Conservation (phyloP, 2,113 vertebrate species). For the Xyrauchen texanus region DNA sequence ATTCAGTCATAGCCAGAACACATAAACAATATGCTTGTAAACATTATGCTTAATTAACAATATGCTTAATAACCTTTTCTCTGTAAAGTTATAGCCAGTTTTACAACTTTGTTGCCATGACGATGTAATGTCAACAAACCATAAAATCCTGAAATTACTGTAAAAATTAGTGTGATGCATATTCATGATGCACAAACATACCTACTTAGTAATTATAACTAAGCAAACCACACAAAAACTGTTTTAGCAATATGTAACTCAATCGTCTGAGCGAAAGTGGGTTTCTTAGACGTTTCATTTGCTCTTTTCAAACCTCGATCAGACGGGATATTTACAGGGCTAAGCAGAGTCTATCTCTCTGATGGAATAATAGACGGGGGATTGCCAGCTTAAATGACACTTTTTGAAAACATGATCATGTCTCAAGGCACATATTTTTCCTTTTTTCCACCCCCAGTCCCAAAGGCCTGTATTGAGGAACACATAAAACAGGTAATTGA, state of each 20-base stretch:
- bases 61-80: too few relatives aligned
- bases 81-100: too few relatives aligned
- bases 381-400: conserved; percentile 70
- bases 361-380: conserved; percentile 39
- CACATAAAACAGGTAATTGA: conserved; percentile 48
- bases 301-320: conserved; percentile 69
- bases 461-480: conserved; percentile 60
- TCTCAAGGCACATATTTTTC: conserved; percentile 60
- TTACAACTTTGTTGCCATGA: too few relatives aligned
- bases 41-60: too few relatives aligned
- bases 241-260: conserved; percentile 59
- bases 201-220: conserved; percentile 51
- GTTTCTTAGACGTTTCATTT: conserved; percentile 65
- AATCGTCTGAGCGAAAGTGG: conserved; percentile 62
- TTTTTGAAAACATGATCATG: conserved; percentile 58
- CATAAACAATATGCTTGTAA: too few relatives aligned
- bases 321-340: conserved; percentile 71
- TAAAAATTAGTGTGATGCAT: background rate
- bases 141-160: too few relatives aligned
- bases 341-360: too few relatives aligned
- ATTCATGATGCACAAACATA: conserved; percentile 34
- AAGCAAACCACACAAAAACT: conserved; percentile 34
- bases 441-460: conserved; percentile 57
- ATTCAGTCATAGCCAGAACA: too few relatives aligned
- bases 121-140: too few relatives aligned